phyloP scores from a whole-genome alignment of 2,888 invertebrate species.

The Thymelicus sylvestris region DNA sequence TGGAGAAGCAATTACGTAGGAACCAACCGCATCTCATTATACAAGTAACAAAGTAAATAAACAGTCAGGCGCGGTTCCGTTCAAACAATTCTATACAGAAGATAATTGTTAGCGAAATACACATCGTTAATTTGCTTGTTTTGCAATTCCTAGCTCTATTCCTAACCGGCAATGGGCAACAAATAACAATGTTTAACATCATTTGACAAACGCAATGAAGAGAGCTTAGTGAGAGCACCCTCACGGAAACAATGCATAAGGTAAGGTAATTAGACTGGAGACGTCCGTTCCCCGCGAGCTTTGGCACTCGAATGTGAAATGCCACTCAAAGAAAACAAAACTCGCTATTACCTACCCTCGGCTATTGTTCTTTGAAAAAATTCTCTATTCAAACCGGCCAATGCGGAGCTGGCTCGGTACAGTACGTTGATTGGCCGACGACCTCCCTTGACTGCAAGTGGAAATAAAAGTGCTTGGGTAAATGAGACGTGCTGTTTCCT shows the following conservation, averaged over 20 bases:
- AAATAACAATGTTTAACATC: constrained; percentile 80
- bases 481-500: constrained; percentile 76
- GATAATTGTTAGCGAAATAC: constrained; percentile 64
- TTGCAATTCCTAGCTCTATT: constrained; percentile 62
- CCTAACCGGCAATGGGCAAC: constrained; percentile 59
- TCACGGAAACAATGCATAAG: constrained; percentile 66
- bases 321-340: constrained; percentile 82
- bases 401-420: constrained; percentile 76
- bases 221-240: constrained; percentile 65
- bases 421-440: constrained; percentile 83
- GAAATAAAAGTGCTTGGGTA: constrained; percentile 82
- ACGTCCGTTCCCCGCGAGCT: constrained; percentile 71
- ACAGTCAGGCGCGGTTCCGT: constrained; percentile 53
- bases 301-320: constrained; percentile 75
- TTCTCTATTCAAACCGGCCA: constrained; percentile 82
- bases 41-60: constrained; percentile 52
- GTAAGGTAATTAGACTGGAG: constrained; percentile 79
- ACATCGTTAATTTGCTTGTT: constrained; percentile 77
- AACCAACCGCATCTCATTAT: constrained; percentile 39
- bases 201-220: constrained; percentile 62
- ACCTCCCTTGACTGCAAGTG: constrained; percentile 77
- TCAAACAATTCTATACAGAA: constrained; percentile 57
- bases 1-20: constrained; percentile 36
- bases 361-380: constrained; percentile 79
- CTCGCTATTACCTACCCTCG: constrained; percentile 82